Percentiles rank a stretch among this genome's conserved stretches.
Evolutionary conservation across 2,888 invertebrate species (phyloP).

Genomic region (Cantharis nigra): DNA sequence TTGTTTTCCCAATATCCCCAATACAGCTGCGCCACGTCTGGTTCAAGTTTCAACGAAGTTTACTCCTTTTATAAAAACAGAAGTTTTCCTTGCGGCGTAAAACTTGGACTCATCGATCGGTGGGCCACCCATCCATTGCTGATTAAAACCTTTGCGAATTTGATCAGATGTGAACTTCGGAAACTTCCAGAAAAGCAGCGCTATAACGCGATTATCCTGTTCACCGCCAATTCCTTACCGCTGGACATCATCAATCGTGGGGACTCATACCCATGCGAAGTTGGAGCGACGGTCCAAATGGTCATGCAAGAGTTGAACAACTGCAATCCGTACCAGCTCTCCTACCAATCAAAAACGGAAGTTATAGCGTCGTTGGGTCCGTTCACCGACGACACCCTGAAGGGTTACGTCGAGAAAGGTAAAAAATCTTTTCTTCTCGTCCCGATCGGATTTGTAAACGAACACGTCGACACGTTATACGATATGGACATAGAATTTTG

Average conservation of each 20-base stretch:
- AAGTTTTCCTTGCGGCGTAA: constrained; percentile 54
- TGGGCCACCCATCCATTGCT: constrained; percentile 88
- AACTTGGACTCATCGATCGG: constrained; percentile 89
- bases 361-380: constrained; percentile 92
- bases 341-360: constrained; percentile 94
- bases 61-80: constrained; percentile 75
- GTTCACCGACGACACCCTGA: constrained; percentile 86
- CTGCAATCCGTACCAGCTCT: constrained; percentile 81
- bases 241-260: constrained; percentile 89
- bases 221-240: constrained; percentile 95
- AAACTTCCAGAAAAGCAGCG: constrained; percentile 72
- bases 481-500: constrained; percentile 97
- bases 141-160: constrained; percentile 81
- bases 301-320: constrained; percentile 81
- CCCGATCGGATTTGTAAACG: constrained; percentile 96
- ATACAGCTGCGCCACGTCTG: constrained; percentile 95
- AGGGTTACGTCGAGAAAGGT: constrained; percentile 82
- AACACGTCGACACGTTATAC: constrained; percentile 97
- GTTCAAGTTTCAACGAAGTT: constrained; percentile 92
- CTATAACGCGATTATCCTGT: constrained; percentile 83
- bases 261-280: constrained; percentile 94
- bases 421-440: constrained; percentile 86
- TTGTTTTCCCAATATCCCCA: constrained; percentile 97
- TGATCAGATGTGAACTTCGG: constrained; percentile 77
- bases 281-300: constrained; percentile 85